Evolutionary conservation across 2,797 vertebrate species (phyloP), one percentile per base, ranked within the genome.

Genomic region (Clamator glandarius): DNA sequence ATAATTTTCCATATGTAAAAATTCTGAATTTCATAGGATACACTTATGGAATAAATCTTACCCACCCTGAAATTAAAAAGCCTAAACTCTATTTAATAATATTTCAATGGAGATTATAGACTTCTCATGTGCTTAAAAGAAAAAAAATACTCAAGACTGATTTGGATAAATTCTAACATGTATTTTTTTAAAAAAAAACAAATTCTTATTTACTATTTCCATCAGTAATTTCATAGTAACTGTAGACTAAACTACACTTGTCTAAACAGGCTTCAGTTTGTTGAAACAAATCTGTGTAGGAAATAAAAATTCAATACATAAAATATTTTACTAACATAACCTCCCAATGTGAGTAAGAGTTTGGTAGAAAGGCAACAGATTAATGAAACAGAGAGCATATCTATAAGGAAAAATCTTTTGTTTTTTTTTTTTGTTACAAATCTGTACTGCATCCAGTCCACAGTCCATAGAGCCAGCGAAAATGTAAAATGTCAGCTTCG

Each of bases 1-100:
- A 42, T 63, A 75, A 78, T 87, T 85, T 87, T 93, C 70, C 57
- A 33, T 59, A 83, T 57, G 46, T 23, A 91, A 84, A 81, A 81
- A 58, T 48, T 66, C n/a, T 82, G 7, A 44, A 44, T 61, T 92
- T 87, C 62, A 46, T 39, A 42, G 11, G 26, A 64, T 12, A 68
- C 78, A 11, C 4, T 77, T 77, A 70, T 28, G 17, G 70, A 89
- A 84, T 76, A 94, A 88, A 91, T 72, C 67, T 89, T 8, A 0
- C 33, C 55, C 55, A 67, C 11, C 7, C 16, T 20, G 11, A 20
- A 33, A 55, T 14, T 51, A 31, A 25, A 41, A 48, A 26, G 16
- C 10, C 17, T 84, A 81, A 93, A 78, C 2, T 35, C 26, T 42
- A 42, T 0, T 2, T 17, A 61, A 33, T 66, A 78, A 79, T 17